Conservation (phyloP, 2,113 vertebrate genomes). For the Heptranchias perlo region DNA sequence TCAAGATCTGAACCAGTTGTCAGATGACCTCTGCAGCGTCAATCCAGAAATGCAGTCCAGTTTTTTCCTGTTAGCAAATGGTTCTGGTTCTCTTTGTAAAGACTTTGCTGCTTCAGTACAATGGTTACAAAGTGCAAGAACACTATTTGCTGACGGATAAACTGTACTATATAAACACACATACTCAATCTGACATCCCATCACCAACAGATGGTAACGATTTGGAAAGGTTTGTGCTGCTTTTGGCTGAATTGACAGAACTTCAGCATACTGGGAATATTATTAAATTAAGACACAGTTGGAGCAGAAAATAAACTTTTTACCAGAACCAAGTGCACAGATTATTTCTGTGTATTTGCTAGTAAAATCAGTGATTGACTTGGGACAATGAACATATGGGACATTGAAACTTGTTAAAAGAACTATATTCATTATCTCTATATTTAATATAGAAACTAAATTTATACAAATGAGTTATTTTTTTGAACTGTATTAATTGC, state of each 20-base stretch:
- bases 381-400: neutral
- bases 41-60: neutral
- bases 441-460: neutral
- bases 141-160: conserved; percentile 17
- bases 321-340: neutral
- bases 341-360: neutral
- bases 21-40: neutral
- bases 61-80: neutral
- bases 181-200: neutral
- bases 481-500: no score
- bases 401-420: neutral
- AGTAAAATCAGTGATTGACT: neutral
- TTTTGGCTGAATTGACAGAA: conserved; percentile 3
- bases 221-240: conserved; percentile 26
- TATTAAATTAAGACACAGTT: conserved; percentile 35
- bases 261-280: conserved; percentile 10
- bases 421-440: neutral
- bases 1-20: neutral
- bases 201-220: conserved; percentile 13
- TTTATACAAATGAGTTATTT: neutral
- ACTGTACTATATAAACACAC: conserved; percentile 1
- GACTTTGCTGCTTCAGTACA: neutral
- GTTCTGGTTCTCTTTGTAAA: neutral
- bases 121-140: neutral
- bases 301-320: conserved; percentile 12